Evolutionary conservation across 1,140 invertebrate species (phyloP), one percentile per base, ranked within the genome.

Genomic region (Leptoteleia sp.): DNA sequence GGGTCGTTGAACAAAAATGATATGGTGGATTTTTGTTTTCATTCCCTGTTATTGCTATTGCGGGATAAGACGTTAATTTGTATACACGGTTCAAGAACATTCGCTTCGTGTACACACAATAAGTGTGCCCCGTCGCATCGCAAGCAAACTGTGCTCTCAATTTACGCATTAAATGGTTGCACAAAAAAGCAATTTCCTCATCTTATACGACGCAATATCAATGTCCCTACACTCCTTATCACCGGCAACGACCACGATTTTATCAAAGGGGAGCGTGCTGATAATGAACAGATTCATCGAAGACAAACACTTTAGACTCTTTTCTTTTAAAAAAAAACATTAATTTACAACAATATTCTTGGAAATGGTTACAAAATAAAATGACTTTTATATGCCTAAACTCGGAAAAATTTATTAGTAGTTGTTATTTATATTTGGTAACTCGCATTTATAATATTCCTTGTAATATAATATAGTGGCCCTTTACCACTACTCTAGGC

Each of bases 141-240:
- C 42, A 33, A 15, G 8, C 43, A 31, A 8, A 8, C 17, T 25
- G 16, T 45, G 33, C 25, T 48, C 52, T 57, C 52, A 70, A 70
- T 70, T 59, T 70, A 31, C 65, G 35, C 43, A 52, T 61, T 17
- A 52, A 35, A 12, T 29, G 5, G 19, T 15, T 47, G 22, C 17
- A 52, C 33, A 70, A 67, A 54, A 67, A 59, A 42, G 33, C 52
- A 70, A 59, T 70, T 70, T 71, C 19, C 55, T 61, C 54, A 61
- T 71, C 55, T 61, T 55, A 31, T 54, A 54, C 67, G 55, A 45
- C 45, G 67, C 54, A 70, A 52, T 70, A 70, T 70, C 65, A 70
- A 43, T 70, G 65, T 70, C 54, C 65, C 43, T 59, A 50, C 12
- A 45, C 45, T 61, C 11, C 4, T 33, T 72, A 45, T 72, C 57